A percentile compares a stretch with the other conserved stretches of the same genome.
These are phyloP conservation scores for Enteromius thamalakanensis DNA, from an alignment of 2,797 vertebrate species.

Conservation along the genomic window DNA sequence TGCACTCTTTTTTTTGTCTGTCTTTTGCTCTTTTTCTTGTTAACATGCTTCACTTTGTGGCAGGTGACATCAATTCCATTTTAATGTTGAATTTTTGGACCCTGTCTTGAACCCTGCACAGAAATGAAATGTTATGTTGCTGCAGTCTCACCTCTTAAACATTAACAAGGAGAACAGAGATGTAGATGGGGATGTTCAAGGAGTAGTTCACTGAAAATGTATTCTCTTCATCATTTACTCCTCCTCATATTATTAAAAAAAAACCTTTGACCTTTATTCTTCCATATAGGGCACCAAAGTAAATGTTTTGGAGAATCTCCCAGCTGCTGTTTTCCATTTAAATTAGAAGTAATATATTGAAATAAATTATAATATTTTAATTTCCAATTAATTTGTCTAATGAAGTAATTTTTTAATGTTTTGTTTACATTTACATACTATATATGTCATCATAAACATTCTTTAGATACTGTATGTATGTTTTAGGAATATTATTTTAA, in stretches of 20 bases:
- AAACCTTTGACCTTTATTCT: background rate
- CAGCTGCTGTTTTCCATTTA: background rate
- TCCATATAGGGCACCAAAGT: background rate
- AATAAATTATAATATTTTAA: no score
- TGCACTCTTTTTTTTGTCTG: background rate
- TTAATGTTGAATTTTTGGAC: background rate
- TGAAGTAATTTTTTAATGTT: no score
- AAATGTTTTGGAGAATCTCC: background rate
- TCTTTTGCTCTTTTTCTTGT: background rate
- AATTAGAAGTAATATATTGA: no score
- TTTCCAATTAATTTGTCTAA: no score
- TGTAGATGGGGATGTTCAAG: background rate
- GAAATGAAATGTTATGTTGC: background rate
- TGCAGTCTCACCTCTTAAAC: background rate
- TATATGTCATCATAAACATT: no score
- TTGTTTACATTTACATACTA: no score
- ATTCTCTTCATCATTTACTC: background rate
- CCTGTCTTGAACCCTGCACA: background rate
- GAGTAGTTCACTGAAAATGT: background rate
- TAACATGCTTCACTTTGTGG: conserved; percentile 21
- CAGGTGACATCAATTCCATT: background rate
- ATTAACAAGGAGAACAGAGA: background rate
- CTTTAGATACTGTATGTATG: background rate
- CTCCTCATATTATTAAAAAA: background rate
- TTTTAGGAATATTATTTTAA: background rate